phyloP scores from a whole-genome alignment of 2,797 vertebrate species.

The Hyperoplus lanceolatus region DNA sequence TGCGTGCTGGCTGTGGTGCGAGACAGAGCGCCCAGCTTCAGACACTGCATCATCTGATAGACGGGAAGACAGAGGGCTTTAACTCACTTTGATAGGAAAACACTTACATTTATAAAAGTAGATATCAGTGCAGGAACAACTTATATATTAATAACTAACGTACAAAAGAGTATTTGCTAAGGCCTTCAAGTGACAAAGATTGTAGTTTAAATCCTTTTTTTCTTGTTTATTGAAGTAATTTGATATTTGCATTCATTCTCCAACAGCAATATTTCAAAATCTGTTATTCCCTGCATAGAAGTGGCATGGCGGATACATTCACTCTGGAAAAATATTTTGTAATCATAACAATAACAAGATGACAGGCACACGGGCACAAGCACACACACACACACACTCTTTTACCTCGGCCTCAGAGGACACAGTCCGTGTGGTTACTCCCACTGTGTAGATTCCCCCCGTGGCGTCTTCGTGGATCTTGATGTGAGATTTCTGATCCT shows the following conservation, averaged over 20 bases:
- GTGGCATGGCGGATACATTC: too few species aligned
- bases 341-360: too few species aligned
- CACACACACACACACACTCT: not conserved
- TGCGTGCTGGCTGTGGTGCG: conserved; percentile 97
- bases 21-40: conserved; percentile 94
- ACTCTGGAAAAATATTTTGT: too few species aligned
- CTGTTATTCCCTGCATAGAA: too few species aligned
- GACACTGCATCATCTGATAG: conserved; percentile 94
- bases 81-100: not conserved
- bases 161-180: not conserved
- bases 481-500: conserved; percentile 96
- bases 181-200: not conserved
- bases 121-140: conserved; percentile 16
- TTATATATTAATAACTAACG: conserved; percentile 6
- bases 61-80: conserved; percentile 7
- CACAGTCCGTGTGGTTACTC: conserved; percentile 93
- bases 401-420: conserved; percentile 93
- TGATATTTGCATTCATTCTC: too few species aligned
- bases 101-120: not conserved
- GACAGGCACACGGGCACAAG: not conserved
- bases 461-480: conserved; percentile 95
- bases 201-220: too few species aligned
- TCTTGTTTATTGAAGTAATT: too few species aligned
- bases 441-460: conserved; percentile 96
- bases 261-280: too few species aligned